These are phyloP conservation scores for Deroplatys truncata DNA, from an alignment of 2,888 invertebrate species.

Conservation along the genomic window DNA sequence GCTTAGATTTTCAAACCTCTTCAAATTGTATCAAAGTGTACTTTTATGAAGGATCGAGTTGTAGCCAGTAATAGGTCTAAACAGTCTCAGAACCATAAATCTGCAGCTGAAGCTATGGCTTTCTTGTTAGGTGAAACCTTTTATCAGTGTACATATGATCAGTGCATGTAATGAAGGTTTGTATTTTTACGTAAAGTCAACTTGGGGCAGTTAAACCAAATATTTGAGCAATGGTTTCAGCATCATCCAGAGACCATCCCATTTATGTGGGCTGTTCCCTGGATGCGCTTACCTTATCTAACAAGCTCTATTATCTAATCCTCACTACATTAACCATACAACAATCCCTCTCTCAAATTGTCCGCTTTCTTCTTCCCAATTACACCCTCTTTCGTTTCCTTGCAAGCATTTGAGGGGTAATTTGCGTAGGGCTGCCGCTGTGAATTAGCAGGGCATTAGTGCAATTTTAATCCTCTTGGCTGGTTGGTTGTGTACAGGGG, in stretches of 20 bases:
- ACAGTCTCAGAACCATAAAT: neutral
- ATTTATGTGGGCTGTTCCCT: neutral
- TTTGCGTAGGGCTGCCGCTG: conserved; percentile 28
- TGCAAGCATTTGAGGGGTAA: conserved; percentile 16
- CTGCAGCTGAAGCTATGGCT: neutral
- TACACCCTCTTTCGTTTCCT: conserved; percentile 9
- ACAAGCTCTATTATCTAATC: conserved; percentile 20
- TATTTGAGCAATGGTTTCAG: neutral
- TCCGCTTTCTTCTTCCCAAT: conserved; percentile 18
- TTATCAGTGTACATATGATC: neutral
- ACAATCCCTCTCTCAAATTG: conserved; percentile 14
- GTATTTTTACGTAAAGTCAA: neutral
- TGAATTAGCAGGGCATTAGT: conserved; percentile 33
- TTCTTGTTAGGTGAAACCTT: too few relatives aligned
- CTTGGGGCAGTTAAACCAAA: neutral
- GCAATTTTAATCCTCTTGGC: conserved; percentile 32
- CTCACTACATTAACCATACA: conserved; percentile 13
- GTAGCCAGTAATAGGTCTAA: too few relatives aligned
- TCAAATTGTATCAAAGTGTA: too few relatives aligned
- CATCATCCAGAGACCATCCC: neutral
- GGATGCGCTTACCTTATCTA: neutral
- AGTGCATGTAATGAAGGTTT: neutral
- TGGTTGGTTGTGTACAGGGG: conserved; percentile 9
- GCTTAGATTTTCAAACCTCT: too few relatives aligned
- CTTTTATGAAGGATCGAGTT: too few relatives aligned